These are phyloP conservation scores for Mastigias papua DNA, from an alignment of 30 jellyfish, hydroid and myxozoan genomes.

Conservation along the genomic window DNA sequence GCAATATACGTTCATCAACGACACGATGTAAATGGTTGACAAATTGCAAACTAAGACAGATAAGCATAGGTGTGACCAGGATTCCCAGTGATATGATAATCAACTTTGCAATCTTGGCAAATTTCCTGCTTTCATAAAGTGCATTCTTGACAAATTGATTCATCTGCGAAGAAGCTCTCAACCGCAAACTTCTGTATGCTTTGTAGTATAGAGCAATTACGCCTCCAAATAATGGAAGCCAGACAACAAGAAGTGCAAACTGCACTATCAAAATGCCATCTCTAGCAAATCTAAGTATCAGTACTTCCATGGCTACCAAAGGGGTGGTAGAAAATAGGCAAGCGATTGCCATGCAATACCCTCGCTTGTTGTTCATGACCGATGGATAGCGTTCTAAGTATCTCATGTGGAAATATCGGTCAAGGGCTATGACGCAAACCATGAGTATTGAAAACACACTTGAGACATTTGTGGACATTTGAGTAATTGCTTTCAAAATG, in stretches of 20 bases:
- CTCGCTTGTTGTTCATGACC: constrained; percentile 23
- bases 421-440: constrained; percentile 19
- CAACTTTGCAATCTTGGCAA: background rate
- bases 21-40: background rate
- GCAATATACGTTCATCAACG: background rate
- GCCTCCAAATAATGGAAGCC: background rate
- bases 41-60: background rate
- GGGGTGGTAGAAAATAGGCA: background rate
- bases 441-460: background rate
- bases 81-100: background rate
- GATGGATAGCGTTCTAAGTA: constrained; percentile 9
- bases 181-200: constrained; percentile 1
- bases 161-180: background rate
- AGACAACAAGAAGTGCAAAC: background rate
- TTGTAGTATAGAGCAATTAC: background rate
- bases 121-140: background rate
- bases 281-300: background rate
- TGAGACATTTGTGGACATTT: background rate
- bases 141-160: background rate
- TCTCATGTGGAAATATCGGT: constrained; percentile 60
- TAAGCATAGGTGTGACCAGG: background rate
- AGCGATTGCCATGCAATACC: background rate
- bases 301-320: background rate
- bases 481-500: background rate
- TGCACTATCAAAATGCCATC: background rate